These are phyloP conservation scores for Apotomis capreana DNA, from an alignment of 2,888 invertebrate species.

Conservation along the genomic window DNA sequence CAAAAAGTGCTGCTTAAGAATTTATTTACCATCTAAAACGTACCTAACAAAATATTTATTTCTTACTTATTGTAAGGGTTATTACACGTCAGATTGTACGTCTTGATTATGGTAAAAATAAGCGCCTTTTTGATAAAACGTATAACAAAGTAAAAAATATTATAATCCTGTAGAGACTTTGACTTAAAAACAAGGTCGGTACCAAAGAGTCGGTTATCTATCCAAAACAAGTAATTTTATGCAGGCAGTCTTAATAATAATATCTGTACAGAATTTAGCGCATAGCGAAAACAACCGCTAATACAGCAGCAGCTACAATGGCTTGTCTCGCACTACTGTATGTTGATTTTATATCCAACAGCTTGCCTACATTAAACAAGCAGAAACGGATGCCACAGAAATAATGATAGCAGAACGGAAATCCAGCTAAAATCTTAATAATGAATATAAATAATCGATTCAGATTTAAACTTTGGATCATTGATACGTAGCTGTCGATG, in stretches of 20 bases:
- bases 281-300: conserved; percentile 8
- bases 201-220: no score
- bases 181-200: no score
- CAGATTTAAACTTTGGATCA: conserved; percentile 68
- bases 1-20: not conserved
- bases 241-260: not conserved
- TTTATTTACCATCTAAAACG: no score
- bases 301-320: conserved; percentile 36
- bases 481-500: conserved; percentile 63
- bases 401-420: conserved; percentile 68
- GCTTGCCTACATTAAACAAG: conserved; percentile 60
- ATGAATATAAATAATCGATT: conserved; percentile 50
- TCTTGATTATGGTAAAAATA: no score
- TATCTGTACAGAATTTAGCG: not conserved
- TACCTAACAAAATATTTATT: no score
- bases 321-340: conserved; percentile 54
- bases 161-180: no score
- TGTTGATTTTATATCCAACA: conserved; percentile 55
- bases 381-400: conserved; percentile 66
- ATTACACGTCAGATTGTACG: no score
- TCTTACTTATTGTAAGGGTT: no score
- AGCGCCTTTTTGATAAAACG: no score
- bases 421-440: conserved; percentile 60
- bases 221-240: not conserved
- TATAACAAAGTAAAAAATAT: no score